Conservation (phyloP, 2,113 vertebrate genomes). For the Atractosteus spatula region DNA sequence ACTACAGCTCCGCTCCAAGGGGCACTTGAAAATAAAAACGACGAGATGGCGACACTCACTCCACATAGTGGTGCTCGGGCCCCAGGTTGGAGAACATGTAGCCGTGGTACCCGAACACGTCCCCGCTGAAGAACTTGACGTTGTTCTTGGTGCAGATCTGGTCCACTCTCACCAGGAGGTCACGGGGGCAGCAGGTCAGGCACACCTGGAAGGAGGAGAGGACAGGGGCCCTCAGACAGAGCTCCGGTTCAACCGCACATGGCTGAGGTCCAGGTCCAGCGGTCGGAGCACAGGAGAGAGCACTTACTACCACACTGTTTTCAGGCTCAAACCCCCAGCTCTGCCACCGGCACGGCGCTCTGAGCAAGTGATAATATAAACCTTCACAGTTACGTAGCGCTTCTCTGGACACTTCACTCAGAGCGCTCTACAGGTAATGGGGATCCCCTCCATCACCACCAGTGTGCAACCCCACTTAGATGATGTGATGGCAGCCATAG, state of each 20-base stretch:
- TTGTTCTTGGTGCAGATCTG: constrained; percentile 78
- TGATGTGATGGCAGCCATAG: too few species aligned
- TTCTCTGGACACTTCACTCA: too few species aligned
- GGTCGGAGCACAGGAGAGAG: neutral
- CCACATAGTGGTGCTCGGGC: constrained; percentile 81
- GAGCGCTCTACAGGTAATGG: too few species aligned
- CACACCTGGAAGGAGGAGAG: constrained; percentile 70
- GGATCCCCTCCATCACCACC: too few species aligned
- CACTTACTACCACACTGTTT: too few species aligned
- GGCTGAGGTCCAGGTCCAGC: too few species aligned
- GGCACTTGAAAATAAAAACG: neutral
- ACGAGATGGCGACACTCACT: constrained; percentile 70
- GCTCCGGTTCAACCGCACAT: too few species aligned
- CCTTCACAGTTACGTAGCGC: too few species aligned
- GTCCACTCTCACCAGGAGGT: constrained; percentile 79
- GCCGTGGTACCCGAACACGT: constrained; percentile 89
- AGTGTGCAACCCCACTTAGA: too few species aligned
- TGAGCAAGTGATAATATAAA: too few species aligned
- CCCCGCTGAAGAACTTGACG: constrained; percentile 86
- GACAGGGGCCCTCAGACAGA: neutral
- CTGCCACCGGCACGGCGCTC: too few species aligned
- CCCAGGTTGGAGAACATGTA: constrained; percentile 90
- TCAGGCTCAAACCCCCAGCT: too few species aligned
- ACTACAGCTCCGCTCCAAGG: neutral
- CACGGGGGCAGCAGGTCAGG: constrained; percentile 82